These are phyloP conservation scores for Sylvietta virens DNA, from an alignment of 2,113 vertebrate species.

Conservation along the genomic window DNA sequence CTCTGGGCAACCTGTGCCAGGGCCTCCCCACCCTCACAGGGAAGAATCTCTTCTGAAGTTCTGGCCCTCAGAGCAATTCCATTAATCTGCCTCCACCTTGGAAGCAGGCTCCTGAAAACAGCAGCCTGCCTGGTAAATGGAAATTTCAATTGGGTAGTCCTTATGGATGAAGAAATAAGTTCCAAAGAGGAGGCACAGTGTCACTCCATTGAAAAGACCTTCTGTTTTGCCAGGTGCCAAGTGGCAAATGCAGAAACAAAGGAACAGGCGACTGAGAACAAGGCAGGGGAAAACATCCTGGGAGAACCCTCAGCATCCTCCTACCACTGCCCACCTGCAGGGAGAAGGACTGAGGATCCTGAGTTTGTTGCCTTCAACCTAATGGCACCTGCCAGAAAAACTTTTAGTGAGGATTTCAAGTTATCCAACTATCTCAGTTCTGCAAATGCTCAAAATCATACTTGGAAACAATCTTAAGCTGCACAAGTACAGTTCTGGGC, in stretches of 20 bases:
- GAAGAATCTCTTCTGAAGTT: not conserved
- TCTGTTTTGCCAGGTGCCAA: not conserved
- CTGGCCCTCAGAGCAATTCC: not conserved
- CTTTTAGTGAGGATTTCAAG: not conserved
- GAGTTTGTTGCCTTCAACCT: not conserved
- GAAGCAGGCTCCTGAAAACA: not conserved
- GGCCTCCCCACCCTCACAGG: accelerated
- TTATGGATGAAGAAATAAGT: not conserved
- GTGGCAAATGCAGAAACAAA: not conserved
- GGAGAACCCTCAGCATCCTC: not conserved
- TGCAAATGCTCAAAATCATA: not conserved
- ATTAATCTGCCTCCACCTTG: not conserved
- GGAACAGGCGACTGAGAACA: not conserved
- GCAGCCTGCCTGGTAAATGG: not conserved
- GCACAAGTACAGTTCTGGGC: not conserved
- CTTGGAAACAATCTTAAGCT: not conserved
- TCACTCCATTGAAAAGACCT: not conserved
- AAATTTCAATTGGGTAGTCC: not conserved
- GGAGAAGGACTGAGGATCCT: not conserved
- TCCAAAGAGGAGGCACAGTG: not conserved
- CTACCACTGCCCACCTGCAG: not conserved
- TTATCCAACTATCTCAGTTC: not conserved
- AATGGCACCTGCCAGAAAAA: not conserved
- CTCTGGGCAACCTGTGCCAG: not conserved
- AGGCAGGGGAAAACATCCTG: not conserved